Evolutionary conservation across 2,888 invertebrate species (phyloP), one percentile per base, ranked within the genome.

Genomic region (Dynastes hyllus): DNA sequence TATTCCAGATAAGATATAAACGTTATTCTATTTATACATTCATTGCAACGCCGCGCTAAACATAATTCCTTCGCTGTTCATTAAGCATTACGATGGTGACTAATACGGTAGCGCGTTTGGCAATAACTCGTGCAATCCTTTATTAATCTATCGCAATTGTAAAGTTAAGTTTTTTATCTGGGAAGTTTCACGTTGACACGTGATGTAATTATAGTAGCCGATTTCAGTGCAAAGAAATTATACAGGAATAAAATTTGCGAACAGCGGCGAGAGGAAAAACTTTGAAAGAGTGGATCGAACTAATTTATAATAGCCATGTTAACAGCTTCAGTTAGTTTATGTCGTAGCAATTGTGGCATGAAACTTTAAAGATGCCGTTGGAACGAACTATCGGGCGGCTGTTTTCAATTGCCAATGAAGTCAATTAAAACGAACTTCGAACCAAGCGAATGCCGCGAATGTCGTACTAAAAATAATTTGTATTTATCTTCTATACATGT

Each of bases 381-480:
- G 51, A 73, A 73, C 73, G 73, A 58, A 73, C 73, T 73, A 73
- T 73, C 61, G 45, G 58, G 58, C 55, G 40, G 40, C 58, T 73
- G 58, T 73, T 79, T 66, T 76, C 66, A 76, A 76, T 76, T 69
- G 77, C 69, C 77, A 69, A 77, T 77, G 69, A 70, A 67, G 77
- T 77, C 77, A 77, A 77, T 77, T 77, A 77, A 77, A 69, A 58
- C 70, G 77, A 69, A 69, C 73, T 67, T 77, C 77, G 67, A 50
- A 69, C 77, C 77, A 77, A 77, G 69, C 69, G 77, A 77, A 69
- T 69, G 70, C 69, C 69, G 40, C 58, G 66, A 51, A 77, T 77
- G 66, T 77, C 77, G 77, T 27, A 58, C 77, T 77, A 77, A 77
- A 77, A 77, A 77, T 77, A 77, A 55, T 63, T 66, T 65, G 51